These are phyloP conservation scores for Drosophila kepulauana DNA, from an alignment of 1,140 invertebrate genomes.

Conservation along the genomic window DNA sequence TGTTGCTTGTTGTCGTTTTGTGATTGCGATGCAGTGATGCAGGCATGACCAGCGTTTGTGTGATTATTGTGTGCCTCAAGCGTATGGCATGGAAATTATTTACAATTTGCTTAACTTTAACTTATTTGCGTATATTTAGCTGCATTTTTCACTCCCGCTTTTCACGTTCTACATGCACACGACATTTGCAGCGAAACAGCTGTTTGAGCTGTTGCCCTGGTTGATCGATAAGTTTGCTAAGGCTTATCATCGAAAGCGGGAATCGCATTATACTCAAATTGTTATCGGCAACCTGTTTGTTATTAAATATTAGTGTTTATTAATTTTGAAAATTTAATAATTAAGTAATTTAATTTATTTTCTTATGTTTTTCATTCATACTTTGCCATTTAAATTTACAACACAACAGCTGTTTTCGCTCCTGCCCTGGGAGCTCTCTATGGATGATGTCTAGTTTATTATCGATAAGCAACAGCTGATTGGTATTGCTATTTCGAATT, in stretches of 20 bases:
- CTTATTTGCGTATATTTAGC: constrained; percentile 31
- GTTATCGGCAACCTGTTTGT: background rate
- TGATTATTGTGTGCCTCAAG: constrained; percentile 19
- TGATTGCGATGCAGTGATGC: constrained; percentile 32
- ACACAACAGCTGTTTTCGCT: too few relatives aligned
- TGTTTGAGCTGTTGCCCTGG: background rate
- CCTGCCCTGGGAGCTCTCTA: too few relatives aligned
- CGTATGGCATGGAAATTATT: constrained; percentile 35
- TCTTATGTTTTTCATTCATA: too few relatives aligned
- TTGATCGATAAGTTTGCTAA: background rate
- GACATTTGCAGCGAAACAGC: background rate
- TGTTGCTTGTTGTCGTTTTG: constrained; percentile 30
- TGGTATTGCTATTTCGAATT: too few relatives aligned
- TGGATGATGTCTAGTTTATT: too few relatives aligned
- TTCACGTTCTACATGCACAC: constrained; percentile 1
- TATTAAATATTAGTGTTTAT: background rate
- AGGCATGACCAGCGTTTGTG: constrained; percentile 55
- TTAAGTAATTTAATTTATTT: too few relatives aligned
- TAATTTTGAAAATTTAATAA: too few relatives aligned
- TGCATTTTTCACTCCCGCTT: constrained; percentile 42
- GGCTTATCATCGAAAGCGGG: background rate
- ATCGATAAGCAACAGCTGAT: too few relatives aligned
- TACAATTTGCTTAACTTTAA: constrained; percentile 39
- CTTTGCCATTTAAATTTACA: too few relatives aligned
- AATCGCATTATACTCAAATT: background rate